Conservation (phyloP, 2,797 vertebrate genomes). For the Lepidocolaptes lacrymiger region DNA sequence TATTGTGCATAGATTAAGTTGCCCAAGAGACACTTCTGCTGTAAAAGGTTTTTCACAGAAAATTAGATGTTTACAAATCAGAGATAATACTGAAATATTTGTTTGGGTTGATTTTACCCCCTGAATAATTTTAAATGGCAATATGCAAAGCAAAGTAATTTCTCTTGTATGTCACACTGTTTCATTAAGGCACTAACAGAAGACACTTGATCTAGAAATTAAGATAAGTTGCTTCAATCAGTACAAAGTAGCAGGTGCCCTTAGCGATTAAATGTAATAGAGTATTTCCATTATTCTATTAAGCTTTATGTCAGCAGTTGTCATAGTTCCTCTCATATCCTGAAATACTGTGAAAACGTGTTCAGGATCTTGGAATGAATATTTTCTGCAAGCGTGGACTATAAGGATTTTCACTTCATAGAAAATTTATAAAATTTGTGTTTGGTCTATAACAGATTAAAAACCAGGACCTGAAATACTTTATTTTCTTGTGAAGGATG, state of each 20-base stretch:
- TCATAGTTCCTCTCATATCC: conserved; percentile 21
- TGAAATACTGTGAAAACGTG: background rate
- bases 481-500: background rate
- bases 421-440: background rate
- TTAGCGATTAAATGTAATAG: conserved; percentile 63
- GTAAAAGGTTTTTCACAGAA: background rate
- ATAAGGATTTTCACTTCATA: background rate
- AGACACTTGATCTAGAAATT: conserved; percentile 68
- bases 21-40: background rate
- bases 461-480: background rate
- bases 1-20: background rate
- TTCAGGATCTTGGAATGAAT: background rate
- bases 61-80: conserved; percentile 53
- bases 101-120: conserved; percentile 4
- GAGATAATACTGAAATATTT: conserved; percentile 8
- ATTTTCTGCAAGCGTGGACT: background rate
- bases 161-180: conserved; percentile 47
- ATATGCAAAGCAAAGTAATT: conserved; percentile 51
- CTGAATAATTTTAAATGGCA: conserved; percentile 33
- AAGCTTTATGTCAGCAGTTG: conserved; percentile 54
- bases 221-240: conserved; percentile 70
- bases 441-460: background rate
- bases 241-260: conserved; percentile 69
- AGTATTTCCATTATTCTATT: conserved; percentile 64
- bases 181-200: conserved; percentile 60